Percentiles rank a stretch among this genome's conserved stretches.
phyloP scores from a whole-genome alignment of 2,113 vertebrate species.

The Beaufortia kweichowensis region DNA sequence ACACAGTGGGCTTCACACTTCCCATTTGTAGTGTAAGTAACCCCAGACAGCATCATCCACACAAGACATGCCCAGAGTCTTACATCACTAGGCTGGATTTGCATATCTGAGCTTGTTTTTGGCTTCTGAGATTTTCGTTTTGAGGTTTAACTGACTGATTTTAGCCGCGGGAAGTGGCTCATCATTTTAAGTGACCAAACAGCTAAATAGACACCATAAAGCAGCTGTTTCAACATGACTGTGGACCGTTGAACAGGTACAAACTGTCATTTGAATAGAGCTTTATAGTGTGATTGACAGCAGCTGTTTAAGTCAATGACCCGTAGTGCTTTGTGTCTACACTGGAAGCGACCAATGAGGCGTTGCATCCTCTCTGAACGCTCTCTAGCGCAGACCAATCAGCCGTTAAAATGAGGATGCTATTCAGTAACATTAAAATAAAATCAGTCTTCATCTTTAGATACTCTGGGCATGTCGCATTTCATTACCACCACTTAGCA shows the following conservation, averaged over 20 bases:
- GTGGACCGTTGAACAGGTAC: conserved; percentile 26
- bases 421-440: no score
- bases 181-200: conserved; percentile 14
- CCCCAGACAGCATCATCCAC: conserved; percentile 63
- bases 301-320: conserved; percentile 12
- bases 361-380: no score
- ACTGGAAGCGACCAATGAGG: neutral
- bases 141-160: neutral
- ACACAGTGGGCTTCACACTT: conserved; percentile 89
- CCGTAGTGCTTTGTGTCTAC: neutral
- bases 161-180: neutral
- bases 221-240: conserved; percentile 25
- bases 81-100: neutral
- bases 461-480: conserved; percentile 42
- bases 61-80: conserved; percentile 41
- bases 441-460: neutral
- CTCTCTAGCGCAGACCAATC: no score
- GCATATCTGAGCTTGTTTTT: neutral
- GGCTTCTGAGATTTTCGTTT: neutral
- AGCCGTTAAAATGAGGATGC: no score
- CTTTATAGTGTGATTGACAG: neutral
- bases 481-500: neutral
- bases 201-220: neutral
- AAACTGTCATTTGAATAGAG: conserved; percentile 7
- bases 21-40: conserved; percentile 98